Base-by-base conservation (phyloP, 2,797 vertebrate genomes). In the Podarcis siculus region DNA sequence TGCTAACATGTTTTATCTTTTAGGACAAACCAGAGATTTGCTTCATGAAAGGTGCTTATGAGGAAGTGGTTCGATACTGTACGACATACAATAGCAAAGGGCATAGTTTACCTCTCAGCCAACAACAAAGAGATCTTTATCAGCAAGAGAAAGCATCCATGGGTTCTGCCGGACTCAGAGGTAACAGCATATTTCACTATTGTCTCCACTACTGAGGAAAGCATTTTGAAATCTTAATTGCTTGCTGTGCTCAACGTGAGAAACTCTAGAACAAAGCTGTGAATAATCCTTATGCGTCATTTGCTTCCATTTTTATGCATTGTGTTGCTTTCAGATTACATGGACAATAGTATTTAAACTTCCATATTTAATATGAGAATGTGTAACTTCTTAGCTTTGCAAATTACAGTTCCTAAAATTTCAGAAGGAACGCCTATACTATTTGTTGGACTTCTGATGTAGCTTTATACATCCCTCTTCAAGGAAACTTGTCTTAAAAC, bases 1-100 rank as follows among this genome's bases (percentile, higher is more conserved):
- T 87, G 73, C 83, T 80, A 87, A 84, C 67, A 88, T 87, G 90
- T 30, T 86, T 92, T 61, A 92, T 89, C 37, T 94, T 92, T 87
- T 87, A 99, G 99, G 98, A 99, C 83, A 98, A 98, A 90, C 95
- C 97, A 19, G 98, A 98, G 23, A 75, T 98, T 86, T 98, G 98
- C 94, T 99, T 98, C 91, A 96, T 99, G 97, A 99, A 99, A 93
- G 99, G 99, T 35, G 98, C 99, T 21, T 99, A 98, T 64, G 99
- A 99, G 89, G 98, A 99, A 94, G 97, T 99, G 90, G 98, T 99
- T 87, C 97, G 97, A 13, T 98, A 97, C 95, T 99, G 99, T 94
- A 98, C 97, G 87, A 97, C 95, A 0, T 99, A 99, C 94, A 97
- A 97, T 95, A 98, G 97, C 96, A 97, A 98, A 93, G 98, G 98